phyloP scores from a whole-genome alignment of 1,140 invertebrate genomes.

The Akabosia matsudoensis region DNA sequence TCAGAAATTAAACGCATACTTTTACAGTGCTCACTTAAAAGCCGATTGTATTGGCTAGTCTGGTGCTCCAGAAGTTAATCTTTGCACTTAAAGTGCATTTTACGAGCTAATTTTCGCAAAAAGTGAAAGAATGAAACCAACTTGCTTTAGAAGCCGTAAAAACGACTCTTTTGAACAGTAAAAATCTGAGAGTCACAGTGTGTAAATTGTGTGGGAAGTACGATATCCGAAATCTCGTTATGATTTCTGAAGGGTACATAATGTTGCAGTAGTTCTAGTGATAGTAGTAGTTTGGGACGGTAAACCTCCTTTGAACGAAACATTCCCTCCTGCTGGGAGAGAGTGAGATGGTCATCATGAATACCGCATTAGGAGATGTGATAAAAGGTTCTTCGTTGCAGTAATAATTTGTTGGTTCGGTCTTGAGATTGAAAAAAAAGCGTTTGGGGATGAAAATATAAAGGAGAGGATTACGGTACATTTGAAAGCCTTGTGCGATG shows the following conservation, averaged over 20 bases:
- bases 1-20: too few species aligned
- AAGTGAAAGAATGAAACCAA: too few species aligned
- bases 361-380: too few species aligned
- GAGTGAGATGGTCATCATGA: conserved; percentile 2
- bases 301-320: conserved; percentile 1
- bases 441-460: neutral
- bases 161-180: too few species aligned
- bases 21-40: too few species aligned
- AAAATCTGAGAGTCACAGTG: too few species aligned
- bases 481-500: neutral
- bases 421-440: neutral
- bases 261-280: neutral
- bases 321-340: neutral
- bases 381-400: neutral
- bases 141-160: too few species aligned
- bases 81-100: neutral
- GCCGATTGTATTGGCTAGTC: too few species aligned
- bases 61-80: neutral
- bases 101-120: neutral
- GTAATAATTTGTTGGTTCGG: neutral
- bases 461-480: conserved; percentile 16
- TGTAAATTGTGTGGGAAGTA: too few species aligned
- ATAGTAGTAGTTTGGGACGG: neutral
- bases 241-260: neutral
- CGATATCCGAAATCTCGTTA: too few species aligned